Percentiles rank a stretch among this genome's conserved stretches.
These are phyloP conservation scores for Gymnocypris eckloni DNA, from an alignment of 2,797 vertebrate genomes.

Conservation along the genomic window DNA sequence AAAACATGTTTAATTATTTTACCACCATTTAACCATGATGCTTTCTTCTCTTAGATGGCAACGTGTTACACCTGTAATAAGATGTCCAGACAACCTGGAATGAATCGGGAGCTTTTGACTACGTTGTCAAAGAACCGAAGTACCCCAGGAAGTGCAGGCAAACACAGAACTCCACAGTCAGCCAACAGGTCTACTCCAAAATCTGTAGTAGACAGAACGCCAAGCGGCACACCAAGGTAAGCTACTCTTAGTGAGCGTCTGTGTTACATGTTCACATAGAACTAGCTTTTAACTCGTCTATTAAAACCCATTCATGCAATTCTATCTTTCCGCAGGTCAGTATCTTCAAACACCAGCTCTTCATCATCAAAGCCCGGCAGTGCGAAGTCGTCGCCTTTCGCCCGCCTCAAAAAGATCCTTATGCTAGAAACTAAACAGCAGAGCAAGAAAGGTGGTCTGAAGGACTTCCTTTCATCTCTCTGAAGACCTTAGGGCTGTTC, in stretches of 20 bases:
- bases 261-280: background rate
- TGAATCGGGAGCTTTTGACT: constrained; percentile 80
- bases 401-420: constrained; percentile 89
- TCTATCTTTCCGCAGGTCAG: constrained; percentile 71
- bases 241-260: background rate
- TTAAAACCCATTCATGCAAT: background rate
- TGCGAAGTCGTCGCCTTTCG: constrained; percentile 83
- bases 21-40: background rate
- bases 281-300: background rate
- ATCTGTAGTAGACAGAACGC: constrained; percentile 71
- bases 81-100: constrained; percentile 82
- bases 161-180: constrained; percentile 71
- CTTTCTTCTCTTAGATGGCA: constrained; percentile 81
- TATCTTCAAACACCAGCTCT: constrained; percentile 66
- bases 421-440: constrained; percentile 79
- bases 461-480: constrained; percentile 89
- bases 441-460: constrained; percentile 83
- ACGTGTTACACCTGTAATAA: constrained; percentile 91
- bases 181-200: constrained; percentile 67
- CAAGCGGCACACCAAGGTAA: constrained; percentile 76
- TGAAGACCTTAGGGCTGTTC: constrained; percentile 66
- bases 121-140: constrained; percentile 66
- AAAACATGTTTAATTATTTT: background rate
- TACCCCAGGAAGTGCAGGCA: constrained; percentile 72
- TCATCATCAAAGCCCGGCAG: constrained; percentile 77